Conservation (phyloP, 2,113 vertebrate species). For the Megaptera novaeangliae region DNA sequence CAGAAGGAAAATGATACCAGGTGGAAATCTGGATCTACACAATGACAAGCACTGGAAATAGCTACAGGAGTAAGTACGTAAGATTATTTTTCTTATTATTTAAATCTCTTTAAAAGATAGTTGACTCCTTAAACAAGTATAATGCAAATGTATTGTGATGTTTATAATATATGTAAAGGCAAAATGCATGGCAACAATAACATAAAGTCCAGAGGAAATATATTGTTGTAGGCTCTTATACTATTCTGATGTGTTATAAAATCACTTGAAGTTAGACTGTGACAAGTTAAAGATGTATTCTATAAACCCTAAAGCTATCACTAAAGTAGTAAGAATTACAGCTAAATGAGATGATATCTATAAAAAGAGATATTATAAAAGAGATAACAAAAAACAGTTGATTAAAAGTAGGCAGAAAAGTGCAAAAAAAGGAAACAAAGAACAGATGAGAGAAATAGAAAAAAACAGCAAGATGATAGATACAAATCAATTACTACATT, state of each 20-base stretch:
- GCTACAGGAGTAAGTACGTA: not conserved
- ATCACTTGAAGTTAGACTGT: not conserved
- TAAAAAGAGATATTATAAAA: not conserved
- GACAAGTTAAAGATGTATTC: not conserved
- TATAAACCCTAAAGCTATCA: not conserved
- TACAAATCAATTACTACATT: not conserved
- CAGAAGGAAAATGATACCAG: not conserved
- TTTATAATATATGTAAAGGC: not conserved
- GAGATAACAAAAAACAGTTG: not conserved
- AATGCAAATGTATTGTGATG: not conserved
- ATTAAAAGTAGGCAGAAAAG: not conserved
- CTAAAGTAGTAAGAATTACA: not conserved
- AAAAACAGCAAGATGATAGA: not conserved
- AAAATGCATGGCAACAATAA: not conserved
- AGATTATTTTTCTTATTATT: not conserved
- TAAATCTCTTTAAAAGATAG: not conserved
- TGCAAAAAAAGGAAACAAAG: not conserved
- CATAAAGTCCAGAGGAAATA: not conserved
- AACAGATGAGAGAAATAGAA: not conserved
- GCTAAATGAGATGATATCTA: not conserved
- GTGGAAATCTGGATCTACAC: not conserved
- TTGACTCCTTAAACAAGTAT: not conserved
- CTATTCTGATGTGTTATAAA: not conserved
- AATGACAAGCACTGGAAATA: not conserved
- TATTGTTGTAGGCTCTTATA: not conserved